Base-by-base conservation (phyloP, 1,140 invertebrate species). In the Acromyrmex heyeri region DNA sequence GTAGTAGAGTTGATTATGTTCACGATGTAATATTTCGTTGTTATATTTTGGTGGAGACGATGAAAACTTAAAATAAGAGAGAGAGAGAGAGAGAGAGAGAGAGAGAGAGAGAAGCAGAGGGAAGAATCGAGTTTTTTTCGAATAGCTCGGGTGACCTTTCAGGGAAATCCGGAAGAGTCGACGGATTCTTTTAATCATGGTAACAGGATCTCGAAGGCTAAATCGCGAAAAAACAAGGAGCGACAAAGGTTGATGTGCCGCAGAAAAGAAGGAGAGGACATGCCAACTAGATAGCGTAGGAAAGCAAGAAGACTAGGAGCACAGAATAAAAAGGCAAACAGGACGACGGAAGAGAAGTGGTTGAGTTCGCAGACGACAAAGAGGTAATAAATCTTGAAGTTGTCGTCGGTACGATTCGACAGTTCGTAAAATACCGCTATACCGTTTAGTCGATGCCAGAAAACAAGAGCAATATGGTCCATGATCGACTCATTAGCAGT, bases 171-270 rank as follows among this genome's bases (percentile, higher is more conserved):
- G 38, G 64, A 53, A 73, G 27, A 83, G 34, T 83, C 79, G 69
- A 83, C 79, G 79, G 69, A 83, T 89, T 90, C 87, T 89, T 90
- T 90, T 90, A 90, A 89, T 90, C 88, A 88, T 82, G 87, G 77
- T 77, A 90, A 86, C 88, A 90, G 87, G 87, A 89, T 89, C 88
- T 78, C 76, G 76, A 50, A 69, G 62, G 69, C 87, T 78, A 88
- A 89, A 83, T 89, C 85, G 88, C 30, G 85, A 44, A 62, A 67
- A 77, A 77, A 55, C 67, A 50, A 48, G 18, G 34, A 83, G 12
- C 18, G 82, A 50, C 53, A 61, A 57, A 82, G 83, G 76, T 86
- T 81, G 44, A 73, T 82, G 59, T 38, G 38, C 67, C 79, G 55
- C 57, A 67, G 16, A 82, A 53, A 81, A 81, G 62, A 79, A 67